Conservation (phyloP, 2,797 vertebrate genomes). For the Podarcis siculus region DNA sequence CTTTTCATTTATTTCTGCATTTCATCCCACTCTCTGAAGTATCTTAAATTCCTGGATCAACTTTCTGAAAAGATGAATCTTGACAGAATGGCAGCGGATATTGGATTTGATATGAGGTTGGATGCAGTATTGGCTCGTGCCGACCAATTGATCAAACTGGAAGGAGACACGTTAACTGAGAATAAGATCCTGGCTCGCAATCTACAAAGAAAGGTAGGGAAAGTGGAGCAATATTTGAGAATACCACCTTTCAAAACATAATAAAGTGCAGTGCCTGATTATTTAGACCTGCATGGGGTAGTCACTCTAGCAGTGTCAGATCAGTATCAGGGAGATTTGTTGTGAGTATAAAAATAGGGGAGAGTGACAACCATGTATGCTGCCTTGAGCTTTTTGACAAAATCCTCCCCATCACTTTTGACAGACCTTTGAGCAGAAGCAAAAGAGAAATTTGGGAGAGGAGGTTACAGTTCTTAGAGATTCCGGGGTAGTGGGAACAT, state of each 20-base stretch:
- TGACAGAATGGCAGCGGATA: conserved; percentile 81
- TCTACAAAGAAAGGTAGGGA: conserved; percentile 90
- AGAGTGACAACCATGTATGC: too few species aligned
- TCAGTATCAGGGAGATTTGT: background rate
- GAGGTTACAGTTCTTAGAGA: too few species aligned
- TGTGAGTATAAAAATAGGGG: background rate
- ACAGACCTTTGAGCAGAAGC: too few species aligned
- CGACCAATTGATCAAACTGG: conserved; percentile 87
- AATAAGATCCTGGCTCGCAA: conserved; percentile 84
- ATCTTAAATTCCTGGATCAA: conserved; percentile 87
- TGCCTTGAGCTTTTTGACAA: background rate
- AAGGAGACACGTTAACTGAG: conserved; percentile 84
- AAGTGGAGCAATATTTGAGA: background rate
- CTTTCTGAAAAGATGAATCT: conserved; percentile 88
- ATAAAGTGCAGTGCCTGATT: background rate
- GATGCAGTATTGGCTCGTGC: conserved; percentile 83
- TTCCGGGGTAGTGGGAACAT: too few species aligned
- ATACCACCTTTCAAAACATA: background rate
- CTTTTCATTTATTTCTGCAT: background rate
- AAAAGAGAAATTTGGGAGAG: too few species aligned
- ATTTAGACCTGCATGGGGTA: background rate
- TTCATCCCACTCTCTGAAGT: conserved; percentile 73
- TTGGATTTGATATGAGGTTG: conserved; percentile 89
- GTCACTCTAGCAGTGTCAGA: background rate
- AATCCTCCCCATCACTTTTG: too few species aligned